These are phyloP conservation scores for Coremacera marginata DNA, from an alignment of 2,888 invertebrate genomes.

Conservation along the genomic window DNA sequence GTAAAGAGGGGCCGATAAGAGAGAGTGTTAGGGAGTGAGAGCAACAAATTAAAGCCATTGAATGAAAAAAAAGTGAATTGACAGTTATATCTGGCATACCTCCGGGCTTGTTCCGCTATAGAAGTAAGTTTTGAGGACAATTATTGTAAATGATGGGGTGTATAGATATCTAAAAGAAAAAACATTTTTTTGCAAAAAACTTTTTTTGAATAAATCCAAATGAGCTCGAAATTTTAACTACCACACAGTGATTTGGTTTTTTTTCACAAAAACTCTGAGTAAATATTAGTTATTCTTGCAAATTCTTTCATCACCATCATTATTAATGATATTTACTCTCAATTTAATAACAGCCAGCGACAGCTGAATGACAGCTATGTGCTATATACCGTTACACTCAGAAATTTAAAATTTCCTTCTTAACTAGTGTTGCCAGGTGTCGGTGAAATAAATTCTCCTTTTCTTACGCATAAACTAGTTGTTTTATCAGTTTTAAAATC, in stretches of 20 bases:
- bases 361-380: conserved; percentile 10
- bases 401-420: not conserved
- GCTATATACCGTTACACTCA: not conserved
- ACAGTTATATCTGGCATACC: conserved; percentile 8
- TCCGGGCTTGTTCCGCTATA: not conserved
- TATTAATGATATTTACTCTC: conserved; percentile 5
- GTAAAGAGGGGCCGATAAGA: too few species aligned
- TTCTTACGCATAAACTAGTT: too few species aligned
- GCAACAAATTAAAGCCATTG: not conserved
- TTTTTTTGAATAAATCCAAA: too few species aligned
- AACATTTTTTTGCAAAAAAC: too few species aligned
- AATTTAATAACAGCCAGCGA: conserved; percentile 8
- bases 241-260: not conserved
- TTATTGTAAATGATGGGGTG: too few species aligned
- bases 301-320: not conserved
- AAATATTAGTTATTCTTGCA: not conserved
- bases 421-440: too few species aligned
- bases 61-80: conserved; percentile 28
- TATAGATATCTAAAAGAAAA: too few species aligned
- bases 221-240: too few species aligned
- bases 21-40: not conserved
- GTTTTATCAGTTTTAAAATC: too few species aligned
- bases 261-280: too few species aligned
- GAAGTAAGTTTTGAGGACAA: too few species aligned
- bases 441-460: too few species aligned